phyloP scores from a whole-genome alignment of 1,140 invertebrate species.

The Papilio aristodemus region DNA sequence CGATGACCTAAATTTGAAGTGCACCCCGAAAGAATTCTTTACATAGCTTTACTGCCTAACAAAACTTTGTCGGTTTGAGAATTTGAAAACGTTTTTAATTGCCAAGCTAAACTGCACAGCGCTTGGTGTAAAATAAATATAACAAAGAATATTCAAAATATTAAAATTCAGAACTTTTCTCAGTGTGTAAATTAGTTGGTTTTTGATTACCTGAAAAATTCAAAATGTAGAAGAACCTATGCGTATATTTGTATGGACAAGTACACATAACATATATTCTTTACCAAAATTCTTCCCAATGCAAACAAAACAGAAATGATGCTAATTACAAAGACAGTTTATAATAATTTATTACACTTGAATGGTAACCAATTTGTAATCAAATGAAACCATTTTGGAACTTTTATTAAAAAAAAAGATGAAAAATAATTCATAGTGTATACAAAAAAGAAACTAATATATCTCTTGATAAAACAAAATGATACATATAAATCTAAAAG shows the following conservation, averaged over 20 bases:
- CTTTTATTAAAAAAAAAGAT: too few species aligned
- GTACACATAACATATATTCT: too few species aligned
- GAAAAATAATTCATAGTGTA: too few species aligned
- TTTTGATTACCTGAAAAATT: too few species aligned
- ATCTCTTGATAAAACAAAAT: not conserved
- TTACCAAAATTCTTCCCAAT: too few species aligned
- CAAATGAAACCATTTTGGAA: too few species aligned
- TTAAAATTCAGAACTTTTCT: not conserved
- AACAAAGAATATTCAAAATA: constrained; percentile 14
- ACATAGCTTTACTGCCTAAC: constrained; percentile 11
- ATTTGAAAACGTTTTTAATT: constrained; percentile 23
- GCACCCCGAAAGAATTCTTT: not conserved
- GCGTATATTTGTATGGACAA: too few species aligned
- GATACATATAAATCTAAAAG: not conserved
- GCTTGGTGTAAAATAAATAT: constrained; percentile 7
- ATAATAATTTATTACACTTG: too few species aligned
- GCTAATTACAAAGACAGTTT: too few species aligned
- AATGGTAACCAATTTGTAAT: too few species aligned
- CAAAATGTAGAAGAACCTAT: not conserved
- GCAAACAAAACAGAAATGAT: too few species aligned
- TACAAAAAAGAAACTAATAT: too few species aligned
- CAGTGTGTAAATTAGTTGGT: not conserved
- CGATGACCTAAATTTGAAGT: not conserved
- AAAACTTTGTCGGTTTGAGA: constrained; percentile 7
- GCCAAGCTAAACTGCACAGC: constrained; percentile 8